A percentile compares a stretch with the other conserved stretches of the same genome.
Conservation (phyloP, 1,140 invertebrate genomes). For the Elymnias hypermnestra region DNA sequence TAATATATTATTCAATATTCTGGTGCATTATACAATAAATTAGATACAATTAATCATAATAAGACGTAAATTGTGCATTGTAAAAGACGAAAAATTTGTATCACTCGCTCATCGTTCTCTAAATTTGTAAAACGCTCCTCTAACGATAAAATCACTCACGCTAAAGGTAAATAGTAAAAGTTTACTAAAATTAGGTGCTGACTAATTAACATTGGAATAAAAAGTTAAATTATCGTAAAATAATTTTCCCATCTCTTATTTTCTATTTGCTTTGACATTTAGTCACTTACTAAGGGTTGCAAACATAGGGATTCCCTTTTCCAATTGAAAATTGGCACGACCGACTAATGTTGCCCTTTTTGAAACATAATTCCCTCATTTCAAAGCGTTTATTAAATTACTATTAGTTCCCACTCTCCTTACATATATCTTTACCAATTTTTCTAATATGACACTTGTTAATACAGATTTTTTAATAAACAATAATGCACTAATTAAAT, state of each 20-base stretch:
- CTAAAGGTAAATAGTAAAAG: constrained; percentile 30
- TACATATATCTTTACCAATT: too few relatives aligned
- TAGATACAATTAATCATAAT: constrained; percentile 37
- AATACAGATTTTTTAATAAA: too few relatives aligned
- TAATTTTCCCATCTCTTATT: constrained; percentile 51
- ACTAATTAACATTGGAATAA: constrained; percentile 35
- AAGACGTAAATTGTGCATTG: constrained; percentile 48
- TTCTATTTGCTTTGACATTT: constrained; percentile 68
- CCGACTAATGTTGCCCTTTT: background rate
- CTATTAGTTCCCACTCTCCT: too few relatives aligned
- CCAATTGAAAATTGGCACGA: constrained; percentile 10
- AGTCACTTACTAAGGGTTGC: constrained; percentile 54
- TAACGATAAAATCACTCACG: constrained; percentile 25
- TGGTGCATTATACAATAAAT: constrained; percentile 37
- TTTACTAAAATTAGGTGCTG: constrained; percentile 35
- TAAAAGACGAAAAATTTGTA: constrained; percentile 39
- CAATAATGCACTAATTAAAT: too few relatives aligned
- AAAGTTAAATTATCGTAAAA: constrained; percentile 43
- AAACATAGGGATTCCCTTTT: constrained; percentile 41
- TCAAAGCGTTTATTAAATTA: too few relatives aligned
- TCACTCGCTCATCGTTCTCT: constrained; percentile 24
- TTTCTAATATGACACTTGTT: too few relatives aligned
- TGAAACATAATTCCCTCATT: too few relatives aligned
- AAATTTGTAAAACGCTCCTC: constrained; percentile 21
- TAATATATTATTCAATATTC: constrained; percentile 38